Evolutionary conservation across 2,797 vertebrate genomes (phyloP).

Genomic region (Acanthurus lineatus): DNA sequence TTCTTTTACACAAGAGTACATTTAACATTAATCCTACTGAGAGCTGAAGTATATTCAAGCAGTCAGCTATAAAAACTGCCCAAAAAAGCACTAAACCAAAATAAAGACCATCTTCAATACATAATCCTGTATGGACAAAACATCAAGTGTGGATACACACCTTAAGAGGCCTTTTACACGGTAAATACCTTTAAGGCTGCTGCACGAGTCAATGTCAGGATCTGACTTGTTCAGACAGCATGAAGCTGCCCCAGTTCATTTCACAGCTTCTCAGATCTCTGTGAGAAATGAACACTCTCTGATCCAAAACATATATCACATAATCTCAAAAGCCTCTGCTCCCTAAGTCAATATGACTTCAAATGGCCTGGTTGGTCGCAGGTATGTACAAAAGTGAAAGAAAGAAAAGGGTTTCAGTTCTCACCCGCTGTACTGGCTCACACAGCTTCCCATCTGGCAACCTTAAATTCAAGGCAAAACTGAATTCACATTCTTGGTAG

Average conservation of each 20-base stretch:
- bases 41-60: not conserved
- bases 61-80: constrained; percentile 6
- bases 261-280: constrained; percentile 46
- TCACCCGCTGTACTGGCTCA: constrained; percentile 95
- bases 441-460: constrained; percentile 92
- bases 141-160: constrained; percentile 24
- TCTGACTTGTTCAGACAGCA: constrained; percentile 79
- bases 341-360: constrained; percentile 63
- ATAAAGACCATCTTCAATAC: not conserved
- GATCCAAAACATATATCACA: constrained; percentile 24
- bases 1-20: not conserved
- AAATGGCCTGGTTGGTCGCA: constrained; percentile 45
- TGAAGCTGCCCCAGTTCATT: constrained; percentile 38
- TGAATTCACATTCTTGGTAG: constrained; percentile 66
- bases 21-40: not conserved
- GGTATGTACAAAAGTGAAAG: constrained; percentile 53
- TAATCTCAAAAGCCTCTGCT: constrained; percentile 60
- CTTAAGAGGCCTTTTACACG: constrained; percentile 56
- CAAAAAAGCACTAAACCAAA: constrained; percentile 11
- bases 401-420: constrained; percentile 55
- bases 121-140: constrained; percentile 13
- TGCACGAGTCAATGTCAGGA: constrained; percentile 76
- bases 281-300: constrained; percentile 17
- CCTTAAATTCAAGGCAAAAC: constrained; percentile 24
- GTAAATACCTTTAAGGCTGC: constrained; percentile 77